A percentile compares a stretch with the other conserved stretches of the same genome.
Conservation (phyloP, 2,113 vertebrate genomes). For the Pica pica region DNA sequence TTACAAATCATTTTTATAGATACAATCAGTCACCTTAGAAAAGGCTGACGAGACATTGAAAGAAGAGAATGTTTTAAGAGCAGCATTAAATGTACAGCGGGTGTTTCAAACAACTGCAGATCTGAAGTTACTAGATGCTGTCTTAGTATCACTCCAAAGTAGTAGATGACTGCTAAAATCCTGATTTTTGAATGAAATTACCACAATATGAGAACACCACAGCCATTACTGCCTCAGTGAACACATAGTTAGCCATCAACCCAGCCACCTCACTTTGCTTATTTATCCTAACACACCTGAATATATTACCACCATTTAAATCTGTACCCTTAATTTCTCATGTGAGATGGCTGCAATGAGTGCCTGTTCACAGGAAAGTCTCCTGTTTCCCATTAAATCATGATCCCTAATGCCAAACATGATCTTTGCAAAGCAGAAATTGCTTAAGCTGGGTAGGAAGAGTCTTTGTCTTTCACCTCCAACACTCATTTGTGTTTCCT, state of each 20-base stretch:
- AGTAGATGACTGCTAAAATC: neutral
- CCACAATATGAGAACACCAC: neutral
- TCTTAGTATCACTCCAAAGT: neutral
- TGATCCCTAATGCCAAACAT: neutral
- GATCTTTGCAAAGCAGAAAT: neutral
- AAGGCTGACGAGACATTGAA: neutral
- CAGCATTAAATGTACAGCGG: neutral
- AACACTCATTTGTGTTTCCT: neutral
- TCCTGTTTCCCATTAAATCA: neutral
- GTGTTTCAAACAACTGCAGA: neutral
- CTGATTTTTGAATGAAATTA: neutral
- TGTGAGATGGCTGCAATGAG: neutral
- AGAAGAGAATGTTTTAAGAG: neutral
- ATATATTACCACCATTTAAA: neutral
- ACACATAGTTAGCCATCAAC: neutral
- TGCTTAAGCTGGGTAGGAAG: neutral
- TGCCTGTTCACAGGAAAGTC: neutral
- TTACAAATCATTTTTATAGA: slow-evolving; percentile 2
- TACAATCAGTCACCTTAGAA: neutral
- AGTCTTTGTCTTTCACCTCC: slow-evolving; percentile 13
- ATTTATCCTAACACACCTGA: neutral
- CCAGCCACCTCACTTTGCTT: neutral
- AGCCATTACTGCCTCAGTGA: neutral
- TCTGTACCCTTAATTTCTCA: neutral
- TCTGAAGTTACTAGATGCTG: neutral